Conservation (phyloP, 2,113 vertebrate species). For the Peromyscus polionotus region DNA sequence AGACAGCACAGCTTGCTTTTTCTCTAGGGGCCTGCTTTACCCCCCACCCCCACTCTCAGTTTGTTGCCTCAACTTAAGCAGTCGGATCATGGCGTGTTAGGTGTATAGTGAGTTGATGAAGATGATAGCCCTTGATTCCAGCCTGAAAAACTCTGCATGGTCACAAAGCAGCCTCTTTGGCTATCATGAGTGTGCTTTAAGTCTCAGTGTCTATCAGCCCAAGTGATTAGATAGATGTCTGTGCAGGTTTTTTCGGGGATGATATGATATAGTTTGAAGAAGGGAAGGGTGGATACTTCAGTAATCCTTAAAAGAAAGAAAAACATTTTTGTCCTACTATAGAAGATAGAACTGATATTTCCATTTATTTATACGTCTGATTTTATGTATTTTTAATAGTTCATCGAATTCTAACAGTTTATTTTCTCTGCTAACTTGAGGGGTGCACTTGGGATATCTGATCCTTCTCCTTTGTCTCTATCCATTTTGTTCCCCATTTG, state of each 20-base stretch:
- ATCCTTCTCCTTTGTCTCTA: slow-evolving; percentile 30
- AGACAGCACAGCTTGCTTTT: neutral
- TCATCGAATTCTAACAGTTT: slow-evolving; percentile 41
- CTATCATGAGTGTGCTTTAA: neutral
- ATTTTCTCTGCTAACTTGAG: slow-evolving; percentile 23
- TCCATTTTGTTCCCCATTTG: neutral
- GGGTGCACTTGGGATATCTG: neutral
- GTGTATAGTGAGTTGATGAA: neutral
- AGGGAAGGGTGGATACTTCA: neutral
- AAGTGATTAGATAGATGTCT: neutral
- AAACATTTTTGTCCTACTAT: neutral
- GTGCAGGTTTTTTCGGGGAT: neutral
- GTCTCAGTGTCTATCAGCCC: neutral
- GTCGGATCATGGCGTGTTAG: neutral
- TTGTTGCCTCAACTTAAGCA: neutral
- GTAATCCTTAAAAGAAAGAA: slow-evolving; percentile 9
- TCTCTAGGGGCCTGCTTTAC: neutral
- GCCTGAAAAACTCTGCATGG: neutral
- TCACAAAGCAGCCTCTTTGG: neutral
- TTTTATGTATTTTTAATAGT: slow-evolving; percentile 58
- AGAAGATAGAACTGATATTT: slow-evolving; percentile 22
- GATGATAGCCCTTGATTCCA: neutral
- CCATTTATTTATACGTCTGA: slow-evolving; percentile 17
- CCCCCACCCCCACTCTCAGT: neutral
- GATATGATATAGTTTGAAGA: neutral